Percentiles rank a stretch among this genome's conserved stretches.
Conservation (phyloP, 2,797 vertebrate species). For the Leptatherina wallacei region DNA sequence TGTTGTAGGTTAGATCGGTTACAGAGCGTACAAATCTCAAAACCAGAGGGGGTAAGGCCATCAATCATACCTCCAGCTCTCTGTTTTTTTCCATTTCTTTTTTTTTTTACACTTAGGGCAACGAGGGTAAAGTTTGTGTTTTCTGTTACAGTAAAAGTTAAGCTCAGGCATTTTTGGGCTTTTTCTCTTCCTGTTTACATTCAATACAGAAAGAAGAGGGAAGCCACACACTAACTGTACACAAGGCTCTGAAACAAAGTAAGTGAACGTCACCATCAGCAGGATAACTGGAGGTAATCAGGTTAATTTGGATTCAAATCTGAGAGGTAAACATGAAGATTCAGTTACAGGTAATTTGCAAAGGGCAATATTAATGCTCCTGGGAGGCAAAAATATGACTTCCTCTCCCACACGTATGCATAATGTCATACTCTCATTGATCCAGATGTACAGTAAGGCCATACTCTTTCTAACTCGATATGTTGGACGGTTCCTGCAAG, state of each 20-base stretch:
- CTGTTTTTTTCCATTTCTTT: constrained; percentile 17
- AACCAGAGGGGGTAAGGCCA: constrained; percentile 67
- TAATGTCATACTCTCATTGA: constrained; percentile 47
- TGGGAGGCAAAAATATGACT: constrained; percentile 34
- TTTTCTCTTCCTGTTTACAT: constrained; percentile 21
- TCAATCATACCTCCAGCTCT: constrained; percentile 63
- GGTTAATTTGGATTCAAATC: constrained; percentile 34
- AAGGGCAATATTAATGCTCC: constrained; percentile 41
- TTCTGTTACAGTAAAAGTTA: constrained; percentile 49
- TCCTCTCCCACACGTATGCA: neutral
- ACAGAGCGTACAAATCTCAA: constrained; percentile 67
- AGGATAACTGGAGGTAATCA: constrained; percentile 36
- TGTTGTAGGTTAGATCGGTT: constrained; percentile 78
- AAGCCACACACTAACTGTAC: constrained; percentile 22
- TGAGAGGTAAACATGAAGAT: constrained; percentile 58
- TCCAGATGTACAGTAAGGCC: constrained; percentile 31
- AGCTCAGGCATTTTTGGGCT: neutral
- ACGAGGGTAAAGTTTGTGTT: constrained; percentile 43
- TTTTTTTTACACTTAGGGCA: constrained; percentile 30
- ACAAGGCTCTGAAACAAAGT: constrained; percentile 36
- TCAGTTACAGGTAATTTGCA: constrained; percentile 58
- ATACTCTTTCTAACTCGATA: constrained; percentile 49
- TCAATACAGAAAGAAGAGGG: constrained; percentile 26
- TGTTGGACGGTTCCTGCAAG: constrained; percentile 34
- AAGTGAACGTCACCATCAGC: constrained; percentile 10